Percentiles rank a stretch among this genome's conserved stretches.
These are phyloP conservation scores for Elegia similella DNA, from an alignment of 2,888 invertebrate species.

Conservation along the genomic window DNA sequence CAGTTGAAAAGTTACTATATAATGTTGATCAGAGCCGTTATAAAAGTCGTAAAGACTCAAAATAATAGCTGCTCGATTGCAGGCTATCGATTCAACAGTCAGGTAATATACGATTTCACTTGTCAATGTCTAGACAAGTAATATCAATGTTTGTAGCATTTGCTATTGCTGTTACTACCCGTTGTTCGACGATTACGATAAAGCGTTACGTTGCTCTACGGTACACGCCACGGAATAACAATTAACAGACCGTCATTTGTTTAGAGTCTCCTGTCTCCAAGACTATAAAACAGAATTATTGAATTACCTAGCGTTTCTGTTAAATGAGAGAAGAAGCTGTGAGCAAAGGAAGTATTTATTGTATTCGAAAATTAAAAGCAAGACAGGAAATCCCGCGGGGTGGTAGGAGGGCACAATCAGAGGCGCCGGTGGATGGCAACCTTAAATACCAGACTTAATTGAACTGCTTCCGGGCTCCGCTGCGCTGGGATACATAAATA, in stretches of 20 bases:
- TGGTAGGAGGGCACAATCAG: conserved; percentile 67
- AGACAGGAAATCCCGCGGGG: conserved; percentile 60
- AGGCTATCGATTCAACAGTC: background rate
- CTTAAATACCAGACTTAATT: conserved; percentile 81
- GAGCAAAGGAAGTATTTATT: conserved; percentile 64
- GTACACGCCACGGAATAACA: background rate
- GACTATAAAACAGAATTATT: conserved; percentile 29
- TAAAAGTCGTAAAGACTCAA: background rate
- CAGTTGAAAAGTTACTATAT: background rate
- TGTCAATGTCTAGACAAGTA: background rate
- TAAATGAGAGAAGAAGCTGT: conserved; percentile 42
- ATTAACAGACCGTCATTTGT: conserved; percentile 15
- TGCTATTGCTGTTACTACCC: background rate
- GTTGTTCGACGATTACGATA: conserved; percentile 1
- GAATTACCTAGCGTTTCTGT: conserved; percentile 40
- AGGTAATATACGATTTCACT: conserved; percentile 3
- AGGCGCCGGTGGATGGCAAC: conserved; percentile 70
- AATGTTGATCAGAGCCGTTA: background rate
- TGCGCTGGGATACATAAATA: conserved; percentile 67
- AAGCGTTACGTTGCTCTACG: background rate
- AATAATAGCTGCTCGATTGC: background rate
- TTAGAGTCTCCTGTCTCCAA: conserved; percentile 15
- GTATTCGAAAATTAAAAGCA: conserved; percentile 78
- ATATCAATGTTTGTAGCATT: conserved; percentile 5
- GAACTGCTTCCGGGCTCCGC: conserved; percentile 74